These are phyloP conservation scores for Chitala chitala DNA, from an alignment of 2,113 vertebrate genomes.

Conservation along the genomic window DNA sequence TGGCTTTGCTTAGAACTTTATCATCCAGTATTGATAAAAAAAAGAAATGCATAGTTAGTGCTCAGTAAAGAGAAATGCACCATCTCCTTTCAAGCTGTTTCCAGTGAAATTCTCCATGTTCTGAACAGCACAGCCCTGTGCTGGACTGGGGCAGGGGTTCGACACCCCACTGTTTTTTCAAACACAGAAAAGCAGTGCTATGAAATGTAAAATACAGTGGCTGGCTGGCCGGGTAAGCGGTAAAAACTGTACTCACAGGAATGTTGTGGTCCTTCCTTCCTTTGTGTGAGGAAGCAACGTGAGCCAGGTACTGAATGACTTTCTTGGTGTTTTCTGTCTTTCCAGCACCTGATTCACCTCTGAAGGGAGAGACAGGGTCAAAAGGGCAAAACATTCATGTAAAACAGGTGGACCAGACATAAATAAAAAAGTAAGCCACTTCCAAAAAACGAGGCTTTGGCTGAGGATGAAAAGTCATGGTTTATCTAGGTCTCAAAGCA, in stretches of 20 bases:
- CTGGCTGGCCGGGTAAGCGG: background rate
- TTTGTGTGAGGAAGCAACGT: slow-evolving; percentile 96
- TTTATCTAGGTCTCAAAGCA: background rate
- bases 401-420: background rate
- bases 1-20: too few relatives aligned
- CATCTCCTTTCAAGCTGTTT: too few relatives aligned
- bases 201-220: too few relatives aligned
- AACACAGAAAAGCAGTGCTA: background rate
- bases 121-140: background rate
- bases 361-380: slow-evolving; percentile 44
- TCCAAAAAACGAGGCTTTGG: background rate
- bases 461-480: background rate
- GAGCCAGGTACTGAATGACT: slow-evolving; percentile 97
- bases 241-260: slow-evolving; percentile 76
- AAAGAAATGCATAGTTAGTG: too few relatives aligned
- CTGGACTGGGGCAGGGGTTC: too few relatives aligned
- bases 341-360: slow-evolving; percentile 96
- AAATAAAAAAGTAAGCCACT: background rate
- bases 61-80: too few relatives aligned
- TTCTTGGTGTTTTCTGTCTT: slow-evolving; percentile 99
- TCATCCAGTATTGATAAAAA: too few relatives aligned
- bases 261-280: slow-evolving; percentile 95
- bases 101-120: background rate
- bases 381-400: background rate
- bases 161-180: too few relatives aligned